Evolutionary conservation across 2,113 vertebrate genomes (phyloP).

Genomic region (Apeltes quadracus): DNA sequence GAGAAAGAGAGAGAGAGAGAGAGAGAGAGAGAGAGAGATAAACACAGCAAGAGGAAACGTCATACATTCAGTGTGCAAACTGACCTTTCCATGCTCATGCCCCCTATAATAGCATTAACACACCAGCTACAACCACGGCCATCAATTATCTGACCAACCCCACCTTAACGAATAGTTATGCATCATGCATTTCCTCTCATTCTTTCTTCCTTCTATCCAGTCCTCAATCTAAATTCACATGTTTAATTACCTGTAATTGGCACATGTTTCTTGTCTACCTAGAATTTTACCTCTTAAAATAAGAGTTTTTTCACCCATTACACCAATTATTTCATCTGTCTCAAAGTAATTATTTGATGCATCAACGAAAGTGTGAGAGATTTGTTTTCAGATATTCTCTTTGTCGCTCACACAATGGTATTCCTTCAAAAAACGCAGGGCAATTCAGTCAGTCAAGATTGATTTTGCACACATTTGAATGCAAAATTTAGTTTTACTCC

Average conservation of each 20-base stretch:
- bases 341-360: conserved; percentile 43
- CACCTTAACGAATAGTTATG: conserved; percentile 56
- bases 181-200: background rate
- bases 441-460: conserved; percentile 16
- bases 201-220: conserved; percentile 12
- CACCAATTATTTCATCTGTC: no score
- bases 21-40: conserved; percentile 13
- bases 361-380: conserved; percentile 22
- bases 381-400: conserved; percentile 33
- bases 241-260: conserved; percentile 31
- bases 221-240: conserved; percentile 14
- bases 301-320: no score
- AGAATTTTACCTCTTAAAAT: conserved; percentile 6
- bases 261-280: conserved; percentile 1
- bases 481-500: conserved; percentile 7
- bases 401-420: conserved; percentile 25
- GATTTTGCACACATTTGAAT: background rate
- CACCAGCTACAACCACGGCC: conserved; percentile 50
- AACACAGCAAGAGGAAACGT: conserved; percentile 34
- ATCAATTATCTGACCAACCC: conserved; percentile 67
- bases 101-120: conserved; percentile 71
- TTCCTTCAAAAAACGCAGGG: conserved; percentile 23
- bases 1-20: conserved; percentile 5
- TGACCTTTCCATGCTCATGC: conserved; percentile 71
- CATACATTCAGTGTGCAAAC: conserved; percentile 62